Base-by-base conservation (phyloP, 2,888 invertebrate species). In the Zele albiditarsus region DNA sequence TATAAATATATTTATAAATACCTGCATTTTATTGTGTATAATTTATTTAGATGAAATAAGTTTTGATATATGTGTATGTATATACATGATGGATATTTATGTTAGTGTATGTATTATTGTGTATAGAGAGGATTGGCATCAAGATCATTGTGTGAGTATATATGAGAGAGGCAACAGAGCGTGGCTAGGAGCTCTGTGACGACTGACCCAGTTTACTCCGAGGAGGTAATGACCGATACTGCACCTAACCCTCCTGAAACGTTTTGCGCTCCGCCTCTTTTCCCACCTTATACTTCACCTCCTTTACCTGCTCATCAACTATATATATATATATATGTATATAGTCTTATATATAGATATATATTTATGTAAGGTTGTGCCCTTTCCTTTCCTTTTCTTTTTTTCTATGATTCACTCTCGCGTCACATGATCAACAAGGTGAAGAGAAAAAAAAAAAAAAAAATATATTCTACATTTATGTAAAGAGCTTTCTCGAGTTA, bases 211-310 rank as follows among this genome's bases (percentile, higher is more conserved):
- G 88, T 89, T 53, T 89, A 88, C 86, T 85, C 84, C 84, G 79
- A 82, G 76, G 87, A 89, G 89, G 89, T 89, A 89, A 89, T 89
- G 89, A 89, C 89, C 89, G 89, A 89, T 89, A 89, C 89, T 86
- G 85, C 87, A 86, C 86, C 87, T 86, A 87, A 86, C 88, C 86
- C 88, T 85, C 87, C 85, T 82, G 82, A 81, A 82, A 75, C 78
- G 33, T 71, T 71, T 66, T 46, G 53, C 71, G 58, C 76, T 74
- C 71, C 71, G 58, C 73, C 67, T 63, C 73, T 70, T 63, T 53
- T 66, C 53, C 65, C 53, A 65, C 27, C 70, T 75, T 57, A 72
- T 42, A 46, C 57, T 72, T 38, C 77, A 33, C 65, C 57, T 69
- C 67, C 70, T 67, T 53, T 46, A 38, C 63, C 27, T 46, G 8